Evolutionary conservation across 2,113 vertebrate species (phyloP).

Genomic region (Formicarius rufipectus): DNA sequence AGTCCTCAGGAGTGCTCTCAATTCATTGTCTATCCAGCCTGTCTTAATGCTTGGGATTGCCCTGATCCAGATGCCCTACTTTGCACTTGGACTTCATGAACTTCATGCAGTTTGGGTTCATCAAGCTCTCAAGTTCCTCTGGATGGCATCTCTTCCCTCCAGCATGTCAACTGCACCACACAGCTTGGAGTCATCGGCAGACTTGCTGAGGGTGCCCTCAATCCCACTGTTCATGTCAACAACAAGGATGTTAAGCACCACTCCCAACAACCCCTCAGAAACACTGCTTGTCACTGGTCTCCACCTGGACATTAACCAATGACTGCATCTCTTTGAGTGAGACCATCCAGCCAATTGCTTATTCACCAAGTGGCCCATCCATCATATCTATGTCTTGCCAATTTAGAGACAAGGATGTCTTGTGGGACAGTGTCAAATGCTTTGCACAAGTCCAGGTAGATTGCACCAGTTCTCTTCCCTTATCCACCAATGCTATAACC

Average conservation of each 20-base stretch:
- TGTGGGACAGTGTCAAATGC: background rate
- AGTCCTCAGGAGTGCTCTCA: background rate
- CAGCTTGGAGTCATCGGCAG: background rate
- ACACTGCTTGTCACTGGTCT: background rate
- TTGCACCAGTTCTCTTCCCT: background rate
- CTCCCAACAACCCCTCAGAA: background rate
- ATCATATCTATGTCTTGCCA: background rate
- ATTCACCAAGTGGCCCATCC: background rate
- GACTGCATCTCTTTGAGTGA: background rate
- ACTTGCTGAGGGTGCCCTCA: background rate
- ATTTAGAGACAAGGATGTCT: background rate
- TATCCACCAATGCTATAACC: background rate
- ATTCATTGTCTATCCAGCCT: background rate
- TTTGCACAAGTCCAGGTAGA: background rate
- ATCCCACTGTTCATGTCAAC: fast-evolving
- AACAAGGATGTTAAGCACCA: background rate
- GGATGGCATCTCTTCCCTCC: background rate
- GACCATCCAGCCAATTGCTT: background rate
- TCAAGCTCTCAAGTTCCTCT: background rate
- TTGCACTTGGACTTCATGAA: background rate
- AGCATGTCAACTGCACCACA: background rate
- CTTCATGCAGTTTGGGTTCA: background rate
- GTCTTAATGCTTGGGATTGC: background rate
- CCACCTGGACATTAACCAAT: background rate
- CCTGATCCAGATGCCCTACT: background rate